Evolutionary conservation across 2,888 invertebrate species (phyloP), one percentile per base, ranked within the genome.

Genomic region (Lacanobia wlatinum): DNA sequence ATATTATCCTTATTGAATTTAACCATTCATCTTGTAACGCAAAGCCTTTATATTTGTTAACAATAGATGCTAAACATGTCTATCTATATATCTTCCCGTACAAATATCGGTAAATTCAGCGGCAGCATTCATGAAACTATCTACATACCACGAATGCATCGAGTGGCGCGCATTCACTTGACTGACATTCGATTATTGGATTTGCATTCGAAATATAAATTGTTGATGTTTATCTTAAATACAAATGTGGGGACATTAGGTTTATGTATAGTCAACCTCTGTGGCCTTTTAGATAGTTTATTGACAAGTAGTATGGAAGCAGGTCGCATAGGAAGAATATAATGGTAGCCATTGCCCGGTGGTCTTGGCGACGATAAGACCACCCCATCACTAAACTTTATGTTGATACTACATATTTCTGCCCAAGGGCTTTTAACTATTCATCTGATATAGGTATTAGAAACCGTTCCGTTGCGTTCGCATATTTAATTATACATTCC

Each of bases 141-240:
- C 79, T 82, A 60, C 79, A 82, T 78, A 59, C 74, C 58, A 60
- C 66, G 61, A 83, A 80, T 80, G 40, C 67, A 80, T 78, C 60
- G 83, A 46, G 48, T 62, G 60, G 60, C 62, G 69, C 83, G 67
- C 79, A 80, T 80, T 80, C 80, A 65, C 64, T 65, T 80, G 80
- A 83, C 70, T 82, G 81, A 83, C 81, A 83, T 83, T 80, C 84
- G 80, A 74, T 84, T 81, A 81, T 82, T 77, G 81, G 71, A 84
- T 84, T 77, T 73, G 71, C 82, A 84, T 77, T 68, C 81, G 66
- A 77, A 73, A 71, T 73, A 84, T 81, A 66, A 80, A 82, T 81
- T 74, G 83, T 74, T 70, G 70, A 83, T 83, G 65, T 83, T 80
- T 83, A 80, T 80, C 80, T 80, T 79, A 63, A 53, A 79, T 64